Base-by-base conservation (phyloP, 2,888 invertebrate genomes). In the Dromius quadrimaculatus region DNA sequence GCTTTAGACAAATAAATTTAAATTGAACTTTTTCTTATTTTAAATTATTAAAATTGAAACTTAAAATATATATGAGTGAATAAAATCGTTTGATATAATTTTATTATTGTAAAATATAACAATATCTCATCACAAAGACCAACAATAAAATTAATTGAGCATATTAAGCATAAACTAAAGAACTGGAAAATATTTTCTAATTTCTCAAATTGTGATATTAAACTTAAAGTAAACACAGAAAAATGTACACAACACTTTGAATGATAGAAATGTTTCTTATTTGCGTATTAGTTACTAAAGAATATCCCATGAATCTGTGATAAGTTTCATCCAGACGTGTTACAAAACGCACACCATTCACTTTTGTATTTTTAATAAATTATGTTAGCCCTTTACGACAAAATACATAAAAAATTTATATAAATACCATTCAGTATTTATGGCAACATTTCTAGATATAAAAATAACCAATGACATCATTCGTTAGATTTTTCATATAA, bases 101-200 rank as follows among this genome's bases (percentile, higher is more conserved):
- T 72, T 72, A 70, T 70, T 72, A 45, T 43, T 59, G 36, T 71
- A 75, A 71, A 34, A 76, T 73, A 17, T 75, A 77, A 57, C 73
- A 76, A 71, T 77, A 75, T 76, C 78, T 77, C 79, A 79, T 79
- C 79, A 79, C 79, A 75, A 78, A 79, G 79, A 79, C 75, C 75
- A 77, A 75, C 74, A 78, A 76, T 74, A 63, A 77, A 78, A 78
- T 76, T 76, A 75, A 75, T 79, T 80, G 79, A 80, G 79, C 79
- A 79, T 76, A 66, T 20, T 41, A 62, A 41, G 13, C 38, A 54
- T 59, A 66, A 38, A 17, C 28, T 66, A 57, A 28, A 57, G 15
- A 43, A 34, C 20, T 32, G 59, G 43, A 43, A 68, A 28, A 68
- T 59, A 59, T 41, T 43, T 34, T 38, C 61, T 34, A 23, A 17